phyloP scores from a whole-genome alignment of 2,797 vertebrate species.

The Ataeniobius toweri region DNA sequence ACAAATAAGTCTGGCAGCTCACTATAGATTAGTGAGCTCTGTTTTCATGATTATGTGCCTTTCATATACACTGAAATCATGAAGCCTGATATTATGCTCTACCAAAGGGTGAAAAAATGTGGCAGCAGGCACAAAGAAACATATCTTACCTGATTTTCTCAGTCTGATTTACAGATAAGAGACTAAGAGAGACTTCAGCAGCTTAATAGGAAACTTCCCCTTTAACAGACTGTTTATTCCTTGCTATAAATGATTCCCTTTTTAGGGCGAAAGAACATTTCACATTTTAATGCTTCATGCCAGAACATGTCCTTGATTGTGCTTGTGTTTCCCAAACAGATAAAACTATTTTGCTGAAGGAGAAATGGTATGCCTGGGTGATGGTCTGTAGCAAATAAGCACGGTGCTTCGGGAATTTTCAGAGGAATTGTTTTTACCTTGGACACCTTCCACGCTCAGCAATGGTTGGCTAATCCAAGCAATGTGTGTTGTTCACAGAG shows the following conservation, averaged over 20 bases:
- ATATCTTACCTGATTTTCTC: conserved; percentile 13
- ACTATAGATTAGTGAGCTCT: conserved; percentile 52
- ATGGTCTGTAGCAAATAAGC: conserved; percentile 48
- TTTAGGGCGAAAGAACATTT: conserved; percentile 34
- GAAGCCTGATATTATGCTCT: conserved; percentile 53
- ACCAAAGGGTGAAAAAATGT: conserved; percentile 43
- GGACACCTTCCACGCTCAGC: conserved; percentile 45
- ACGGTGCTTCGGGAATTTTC: conserved; percentile 22
- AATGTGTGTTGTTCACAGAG: conserved; percentile 44
- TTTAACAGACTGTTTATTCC: conserved; percentile 54
- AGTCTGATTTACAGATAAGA: conserved; percentile 53
- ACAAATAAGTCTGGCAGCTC: conserved; percentile 59
- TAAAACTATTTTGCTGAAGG: conserved; percentile 33
- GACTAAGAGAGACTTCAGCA: conserved; percentile 39
- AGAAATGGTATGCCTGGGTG: conserved; percentile 29
- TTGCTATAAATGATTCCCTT: conserved; percentile 28
- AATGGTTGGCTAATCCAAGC: conserved; percentile 44
- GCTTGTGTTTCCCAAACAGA: conserved; percentile 39
- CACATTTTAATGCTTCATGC: conserved; percentile 19
- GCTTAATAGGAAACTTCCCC: conserved; percentile 57
- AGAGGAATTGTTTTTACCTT: conserved; percentile 33
- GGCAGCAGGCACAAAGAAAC: conserved; percentile 30
- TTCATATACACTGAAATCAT: conserved; percentile 43
- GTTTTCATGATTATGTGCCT: conserved; percentile 68
- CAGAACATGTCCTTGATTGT: conserved; percentile 20